Percentiles rank a stretch among this genome's conserved stretches.
Conservation (phyloP, 2,797 vertebrate species). For the Poecilia gillii region DNA sequence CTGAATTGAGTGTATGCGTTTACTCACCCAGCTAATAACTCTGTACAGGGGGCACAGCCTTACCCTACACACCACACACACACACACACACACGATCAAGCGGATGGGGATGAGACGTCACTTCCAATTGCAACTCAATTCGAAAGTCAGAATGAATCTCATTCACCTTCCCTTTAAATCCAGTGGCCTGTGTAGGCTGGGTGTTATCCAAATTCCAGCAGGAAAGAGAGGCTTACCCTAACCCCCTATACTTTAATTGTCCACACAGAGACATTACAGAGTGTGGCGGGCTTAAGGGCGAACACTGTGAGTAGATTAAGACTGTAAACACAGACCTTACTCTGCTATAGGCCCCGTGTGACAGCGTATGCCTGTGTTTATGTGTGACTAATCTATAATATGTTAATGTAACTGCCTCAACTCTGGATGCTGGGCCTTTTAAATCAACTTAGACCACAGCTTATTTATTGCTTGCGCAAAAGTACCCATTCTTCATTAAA, state of each 20-base stretch:
- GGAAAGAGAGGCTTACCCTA: constrained; percentile 65
- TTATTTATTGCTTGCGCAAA: constrained; percentile 19
- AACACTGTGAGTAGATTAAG: constrained; percentile 60
- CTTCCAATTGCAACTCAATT: constrained; percentile 68
- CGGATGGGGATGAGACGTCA: constrained; percentile 72
- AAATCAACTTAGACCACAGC: constrained; percentile 8
- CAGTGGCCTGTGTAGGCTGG: constrained; percentile 46
- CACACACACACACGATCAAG: constrained; percentile 55
- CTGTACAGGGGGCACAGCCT: constrained; percentile 75
- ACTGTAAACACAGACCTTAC: constrained; percentile 53
- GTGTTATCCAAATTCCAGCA: constrained; percentile 64
- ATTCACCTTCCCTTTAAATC: constrained; percentile 52
- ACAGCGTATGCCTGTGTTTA: constrained; percentile 65
- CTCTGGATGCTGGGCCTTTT: constrained; percentile 59
- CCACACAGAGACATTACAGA: constrained; percentile 48
- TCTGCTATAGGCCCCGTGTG: constrained; percentile 49
- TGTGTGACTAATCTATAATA: constrained; percentile 62
- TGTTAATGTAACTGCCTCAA: constrained; percentile 51
- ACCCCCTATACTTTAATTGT: constrained; percentile 63
- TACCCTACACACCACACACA: constrained; percentile 68
- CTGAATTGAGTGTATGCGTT: constrained; percentile 76
- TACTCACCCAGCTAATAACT: constrained; percentile 83
- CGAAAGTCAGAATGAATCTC: constrained; percentile 68
- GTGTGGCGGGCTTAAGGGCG: constrained; percentile 62
- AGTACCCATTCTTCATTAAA: constrained; percentile 14